A percentile compares a stretch with the other conserved stretches of the same genome.
Evolutionary conservation across 2,888 invertebrate genomes (phyloP).

Genomic region (Aelia acuminata): DNA sequence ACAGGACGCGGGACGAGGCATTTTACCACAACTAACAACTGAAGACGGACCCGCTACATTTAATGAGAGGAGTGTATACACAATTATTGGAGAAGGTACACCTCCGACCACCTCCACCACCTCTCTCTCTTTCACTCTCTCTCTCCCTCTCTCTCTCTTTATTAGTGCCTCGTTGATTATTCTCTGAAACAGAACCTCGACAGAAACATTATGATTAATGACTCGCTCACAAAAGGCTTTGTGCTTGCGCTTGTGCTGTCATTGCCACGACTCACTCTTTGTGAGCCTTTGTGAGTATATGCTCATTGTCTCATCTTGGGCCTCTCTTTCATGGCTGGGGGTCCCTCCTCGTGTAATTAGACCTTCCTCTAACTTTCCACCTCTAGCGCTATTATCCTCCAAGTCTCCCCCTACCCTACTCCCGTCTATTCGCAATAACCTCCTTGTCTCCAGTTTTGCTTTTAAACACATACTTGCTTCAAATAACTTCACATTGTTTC

Average conservation of each 20-base stretch:
- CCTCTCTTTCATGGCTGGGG: not conserved
- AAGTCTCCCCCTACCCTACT: not conserved
- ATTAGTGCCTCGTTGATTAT: constrained; percentile 28
- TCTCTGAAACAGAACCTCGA: constrained; percentile 28
- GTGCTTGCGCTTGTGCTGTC: constrained; percentile 28
- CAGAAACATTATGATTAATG: constrained; percentile 35
- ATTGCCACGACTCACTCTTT: constrained; percentile 26
- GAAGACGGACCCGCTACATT: not conserved
- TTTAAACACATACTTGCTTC: not conserved
- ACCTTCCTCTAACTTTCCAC: constrained; percentile 35
- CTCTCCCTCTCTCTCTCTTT: not conserved
- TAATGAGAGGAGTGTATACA: constrained; percentile 5
- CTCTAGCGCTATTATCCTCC: constrained; percentile 29
- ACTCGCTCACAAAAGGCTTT: constrained; percentile 23
- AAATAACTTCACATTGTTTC: not conserved
- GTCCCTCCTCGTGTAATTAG: constrained; percentile 21
- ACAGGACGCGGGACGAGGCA: not conserved
- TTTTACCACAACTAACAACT: not conserved
- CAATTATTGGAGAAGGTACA: not conserved
- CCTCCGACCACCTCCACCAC: not conserved
- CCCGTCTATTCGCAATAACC: not conserved
- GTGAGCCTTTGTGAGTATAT: constrained; percentile 15
- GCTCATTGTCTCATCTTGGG: constrained; percentile 22
- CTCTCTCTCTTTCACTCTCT: not conserved
- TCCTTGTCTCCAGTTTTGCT: not conserved